These are phyloP conservation scores for Ardeotis arabs DNA, from an alignment of 2,113 vertebrate genomes.

Conservation along the genomic window DNA sequence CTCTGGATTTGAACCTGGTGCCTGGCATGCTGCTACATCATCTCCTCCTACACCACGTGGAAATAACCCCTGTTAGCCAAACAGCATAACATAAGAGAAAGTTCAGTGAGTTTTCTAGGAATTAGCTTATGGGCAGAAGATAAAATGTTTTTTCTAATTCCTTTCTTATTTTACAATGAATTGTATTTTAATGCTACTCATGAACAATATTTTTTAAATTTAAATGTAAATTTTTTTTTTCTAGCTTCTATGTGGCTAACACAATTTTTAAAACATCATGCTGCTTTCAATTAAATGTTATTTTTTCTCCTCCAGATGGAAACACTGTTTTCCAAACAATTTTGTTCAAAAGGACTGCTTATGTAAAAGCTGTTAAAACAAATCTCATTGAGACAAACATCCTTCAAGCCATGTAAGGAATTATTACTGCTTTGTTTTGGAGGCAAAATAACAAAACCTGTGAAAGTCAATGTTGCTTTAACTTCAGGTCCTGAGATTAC, in stretches of 20 bases:
- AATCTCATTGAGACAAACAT: neutral
- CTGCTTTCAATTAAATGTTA: neutral
- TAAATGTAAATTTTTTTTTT: neutral
- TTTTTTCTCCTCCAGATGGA: neutral
- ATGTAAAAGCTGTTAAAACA: neutral
- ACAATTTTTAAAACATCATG: neutral
- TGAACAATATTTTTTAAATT: neutral
- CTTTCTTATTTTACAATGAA: neutral
- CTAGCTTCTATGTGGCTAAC: neutral
- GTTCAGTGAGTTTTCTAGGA: neutral
- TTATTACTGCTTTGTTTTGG: neutral
- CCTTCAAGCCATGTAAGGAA: neutral
- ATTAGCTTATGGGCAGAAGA: neutral
- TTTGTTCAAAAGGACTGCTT: neutral
- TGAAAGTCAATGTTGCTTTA: neutral
- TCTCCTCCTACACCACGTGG: neutral
- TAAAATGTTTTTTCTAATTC: neutral
- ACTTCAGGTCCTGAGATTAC: neutral
- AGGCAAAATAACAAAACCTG: neutral
- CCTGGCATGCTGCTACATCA: neutral
- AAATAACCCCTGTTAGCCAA: neutral
- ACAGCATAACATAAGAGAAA: neutral
- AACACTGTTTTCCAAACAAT: neutral
- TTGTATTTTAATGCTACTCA: neutral
- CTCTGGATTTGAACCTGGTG: neutral